Evolutionary conservation across 1,140 invertebrate species (phyloP).

Genomic region (Scaptomyza graminum): DNA sequence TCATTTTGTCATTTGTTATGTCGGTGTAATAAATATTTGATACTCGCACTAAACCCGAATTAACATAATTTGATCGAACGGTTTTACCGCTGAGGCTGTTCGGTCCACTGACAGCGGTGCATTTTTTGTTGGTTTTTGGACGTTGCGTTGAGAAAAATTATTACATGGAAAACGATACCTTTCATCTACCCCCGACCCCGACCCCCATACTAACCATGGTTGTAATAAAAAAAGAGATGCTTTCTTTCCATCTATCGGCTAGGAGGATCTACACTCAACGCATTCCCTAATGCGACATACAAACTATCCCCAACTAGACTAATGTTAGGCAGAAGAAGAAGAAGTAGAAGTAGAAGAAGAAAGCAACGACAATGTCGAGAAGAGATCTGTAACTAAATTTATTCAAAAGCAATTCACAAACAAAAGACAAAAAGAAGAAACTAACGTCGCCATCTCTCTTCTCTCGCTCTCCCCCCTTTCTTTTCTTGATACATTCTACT

Average conservation of each 20-base stretch:
- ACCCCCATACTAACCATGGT: neutral
- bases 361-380: constrained; percentile 51
- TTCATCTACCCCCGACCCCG: constrained; percentile 19
- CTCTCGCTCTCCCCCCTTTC: constrained; percentile 58
- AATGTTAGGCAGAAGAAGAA: constrained; percentile 68
- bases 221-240: constrained; percentile 67
- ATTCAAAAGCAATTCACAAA: constrained; percentile 77
- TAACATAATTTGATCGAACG: constrained; percentile 81
- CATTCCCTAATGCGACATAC: constrained; percentile 24
- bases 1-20: constrained; percentile 29
- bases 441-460: constrained; percentile 58
- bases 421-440: neutral
- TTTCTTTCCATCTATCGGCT: constrained; percentile 76
- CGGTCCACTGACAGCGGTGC: constrained; percentile 64
- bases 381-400: constrained; percentile 79
- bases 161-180: constrained; percentile 81
- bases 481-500: constrained; percentile 49
- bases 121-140: constrained; percentile 35
- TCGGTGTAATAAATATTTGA: constrained; percentile 54
- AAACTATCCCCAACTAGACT: constrained; percentile 61
- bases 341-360: constrained; percentile 51
- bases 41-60: constrained; percentile 75
- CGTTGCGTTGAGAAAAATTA: constrained; percentile 60
- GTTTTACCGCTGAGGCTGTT: constrained; percentile 42
- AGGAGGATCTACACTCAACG: constrained; percentile 59